Base-by-base conservation (phyloP, 2,797 vertebrate species). In the Danio jaintianensis region DNA sequence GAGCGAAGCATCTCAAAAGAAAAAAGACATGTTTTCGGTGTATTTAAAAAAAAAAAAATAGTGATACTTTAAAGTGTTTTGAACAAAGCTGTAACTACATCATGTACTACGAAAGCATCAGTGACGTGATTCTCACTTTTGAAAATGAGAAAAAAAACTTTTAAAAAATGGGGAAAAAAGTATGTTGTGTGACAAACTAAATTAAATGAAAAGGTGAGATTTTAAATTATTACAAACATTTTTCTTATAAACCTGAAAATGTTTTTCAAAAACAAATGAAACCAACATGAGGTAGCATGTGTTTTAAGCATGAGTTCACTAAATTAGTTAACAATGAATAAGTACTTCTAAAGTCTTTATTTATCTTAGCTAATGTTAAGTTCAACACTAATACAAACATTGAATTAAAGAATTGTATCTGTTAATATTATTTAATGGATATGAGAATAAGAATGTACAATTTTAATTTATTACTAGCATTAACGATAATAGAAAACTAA, bases 1-100 rank as follows among this genome's bases (percentile, higher is more conserved):
- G 8, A 77, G 43, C 42, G 40, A 62, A 68, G 69, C 38, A 40
- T 68, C 50, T 67, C 36, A 29, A 53, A 53, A 56, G 38, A 63
- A 74, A 18, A 53, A 12, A 52, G 29, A 76, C 53, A n/a, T n/a
- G 38, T 52, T 36, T 38, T 50, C 1, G 10, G 18, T 53, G 47
- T 10, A 66, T 47, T 77, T 77, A 6, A 67, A 45, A 20, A 3
- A 42, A 29, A 70, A 29, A 20, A 16, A 43, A 22, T 3, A 1
- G 12, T 71, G 50, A 40, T 8, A n/a, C 22, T 68, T 68, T 68
- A 7, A 68, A 48, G 38, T 0, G 4, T 59, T 73, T 59, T 47
- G 2, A 48, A 18, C 13, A 18, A 55, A 9, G 20, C 45, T 36
- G 4, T 1, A 0, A 8, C 47, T n/a, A 69, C 15, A 38, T 15